Conservation (phyloP, 2,113 vertebrate species). For the Phyllostomus discolor region DNA sequence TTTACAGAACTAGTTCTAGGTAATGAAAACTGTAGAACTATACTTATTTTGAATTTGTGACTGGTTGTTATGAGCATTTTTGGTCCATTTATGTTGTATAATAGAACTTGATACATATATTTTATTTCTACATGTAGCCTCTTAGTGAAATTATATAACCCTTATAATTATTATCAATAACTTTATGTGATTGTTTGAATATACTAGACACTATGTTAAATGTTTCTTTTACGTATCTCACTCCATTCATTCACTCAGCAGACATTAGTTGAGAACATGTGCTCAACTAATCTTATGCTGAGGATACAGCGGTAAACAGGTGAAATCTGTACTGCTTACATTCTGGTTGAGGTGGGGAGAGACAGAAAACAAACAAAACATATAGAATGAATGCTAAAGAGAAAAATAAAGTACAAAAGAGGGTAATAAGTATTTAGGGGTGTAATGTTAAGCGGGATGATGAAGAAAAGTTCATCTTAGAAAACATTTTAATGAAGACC, state of each 20-base stretch:
- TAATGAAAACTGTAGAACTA: constrained; percentile 4
- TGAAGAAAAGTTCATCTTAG: neutral
- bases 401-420: neutral
- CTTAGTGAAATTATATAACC: neutral
- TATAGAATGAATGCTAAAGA: neutral
- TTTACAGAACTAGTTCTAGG: neutral
- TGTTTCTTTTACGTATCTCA: neutral
- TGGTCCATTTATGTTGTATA: neutral
- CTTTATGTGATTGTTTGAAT: neutral
- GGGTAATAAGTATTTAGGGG: neutral
- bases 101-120: neutral
- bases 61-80: neutral
- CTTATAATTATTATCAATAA: neutral
- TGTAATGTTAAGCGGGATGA: neutral
- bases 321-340: neutral
- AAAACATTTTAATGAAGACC: neutral
- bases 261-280: neutral
- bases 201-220: neutral
- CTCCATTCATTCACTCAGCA: neutral
- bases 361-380: neutral
- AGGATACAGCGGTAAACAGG: neutral
- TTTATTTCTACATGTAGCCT: neutral
- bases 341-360: neutral
- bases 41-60: neutral
- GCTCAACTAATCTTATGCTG: neutral